Conservation (phyloP, 2,888 invertebrate species). For the Meliscaeva auricollis region DNA sequence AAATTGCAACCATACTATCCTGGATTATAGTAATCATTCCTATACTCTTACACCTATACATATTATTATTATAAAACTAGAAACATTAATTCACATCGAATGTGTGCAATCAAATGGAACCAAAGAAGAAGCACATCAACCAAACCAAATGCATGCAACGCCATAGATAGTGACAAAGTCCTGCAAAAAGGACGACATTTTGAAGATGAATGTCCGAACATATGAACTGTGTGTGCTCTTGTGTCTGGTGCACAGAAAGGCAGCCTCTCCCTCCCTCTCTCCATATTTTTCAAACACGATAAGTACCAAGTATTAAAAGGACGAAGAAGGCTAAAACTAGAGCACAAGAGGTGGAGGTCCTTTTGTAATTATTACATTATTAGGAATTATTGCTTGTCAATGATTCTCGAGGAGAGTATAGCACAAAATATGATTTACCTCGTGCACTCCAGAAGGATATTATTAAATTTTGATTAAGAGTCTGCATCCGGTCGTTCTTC, state of each 20-base stretch:
- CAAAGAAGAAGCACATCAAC: constrained; percentile 38
- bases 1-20: background rate
- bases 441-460: constrained; percentile 51
- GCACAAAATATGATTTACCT: constrained; percentile 65
- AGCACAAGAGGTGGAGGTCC: constrained; percentile 31
- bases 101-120: constrained; percentile 70
- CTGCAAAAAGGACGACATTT: constrained; percentile 64
- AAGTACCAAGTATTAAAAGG: constrained; percentile 34
- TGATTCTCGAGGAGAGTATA: constrained; percentile 47
- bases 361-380: constrained; percentile 75
- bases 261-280: background rate
- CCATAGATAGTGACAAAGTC: constrained; percentile 51
- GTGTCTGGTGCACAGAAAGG: background rate
- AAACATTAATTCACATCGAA: constrained; percentile 49
- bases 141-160: constrained; percentile 55
- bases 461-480: constrained; percentile 75
- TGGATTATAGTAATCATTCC: background rate
- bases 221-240: constrained; percentile 35
- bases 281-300: constrained; percentile 20
- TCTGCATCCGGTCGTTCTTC: constrained; percentile 38
- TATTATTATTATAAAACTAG: constrained; percentile 2
- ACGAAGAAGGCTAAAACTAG: constrained; percentile 11
- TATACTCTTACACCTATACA: background rate
- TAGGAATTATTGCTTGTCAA: constrained; percentile 75
- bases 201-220: constrained; percentile 66